Evolutionary conservation across 1,140 invertebrate genomes (phyloP).

Genomic region (Drosophila nikananu): DNA sequence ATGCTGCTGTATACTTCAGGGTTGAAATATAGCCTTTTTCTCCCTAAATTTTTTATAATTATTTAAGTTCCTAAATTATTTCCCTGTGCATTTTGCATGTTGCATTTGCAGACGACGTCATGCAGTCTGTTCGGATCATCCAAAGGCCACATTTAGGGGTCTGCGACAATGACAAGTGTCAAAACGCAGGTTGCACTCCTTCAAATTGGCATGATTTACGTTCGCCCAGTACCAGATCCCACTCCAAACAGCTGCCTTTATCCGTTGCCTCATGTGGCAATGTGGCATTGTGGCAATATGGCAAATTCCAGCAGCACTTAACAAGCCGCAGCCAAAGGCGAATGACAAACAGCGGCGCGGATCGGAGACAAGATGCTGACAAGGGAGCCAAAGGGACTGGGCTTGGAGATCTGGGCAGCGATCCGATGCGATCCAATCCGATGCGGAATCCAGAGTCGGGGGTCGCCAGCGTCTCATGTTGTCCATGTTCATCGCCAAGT

Average conservation of each 20-base stretch:
- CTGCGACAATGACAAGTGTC: conserved; percentile 71
- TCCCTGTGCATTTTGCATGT: conserved; percentile 6
- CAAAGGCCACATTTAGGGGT: conserved; percentile 31
- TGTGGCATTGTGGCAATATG: conserved; percentile 36
- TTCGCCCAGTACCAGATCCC: conserved; percentile 12
- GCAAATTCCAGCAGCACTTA: conserved; percentile 73
- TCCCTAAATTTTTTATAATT: background rate
- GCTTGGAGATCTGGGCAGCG: background rate
- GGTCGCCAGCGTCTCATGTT: conserved; percentile 65
- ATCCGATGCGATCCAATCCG: conserved; percentile 5
- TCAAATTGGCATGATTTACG: conserved; percentile 83
- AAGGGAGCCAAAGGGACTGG: conserved; percentile 28
- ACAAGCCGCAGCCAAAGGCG: conserved; percentile 60
- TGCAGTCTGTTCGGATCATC: conserved; percentile 61
- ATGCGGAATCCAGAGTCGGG: conserved; percentile 26
- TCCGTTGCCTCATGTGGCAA: conserved; percentile 24
- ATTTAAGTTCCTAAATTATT: background rate
- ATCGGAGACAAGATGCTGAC: conserved; percentile 71
- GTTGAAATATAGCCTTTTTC: too few species aligned
- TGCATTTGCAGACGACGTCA: conserved; percentile 49
- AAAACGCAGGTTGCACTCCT: conserved; percentile 78
- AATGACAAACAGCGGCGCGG: conserved; percentile 73
- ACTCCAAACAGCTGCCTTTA: conserved; percentile 16
- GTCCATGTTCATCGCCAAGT: conserved; percentile 41
- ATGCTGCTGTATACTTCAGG: background rate